These are phyloP conservation scores for Lithophane semibrunnea DNA, from an alignment of 2,888 invertebrate genomes.

Conservation along the genomic window DNA sequence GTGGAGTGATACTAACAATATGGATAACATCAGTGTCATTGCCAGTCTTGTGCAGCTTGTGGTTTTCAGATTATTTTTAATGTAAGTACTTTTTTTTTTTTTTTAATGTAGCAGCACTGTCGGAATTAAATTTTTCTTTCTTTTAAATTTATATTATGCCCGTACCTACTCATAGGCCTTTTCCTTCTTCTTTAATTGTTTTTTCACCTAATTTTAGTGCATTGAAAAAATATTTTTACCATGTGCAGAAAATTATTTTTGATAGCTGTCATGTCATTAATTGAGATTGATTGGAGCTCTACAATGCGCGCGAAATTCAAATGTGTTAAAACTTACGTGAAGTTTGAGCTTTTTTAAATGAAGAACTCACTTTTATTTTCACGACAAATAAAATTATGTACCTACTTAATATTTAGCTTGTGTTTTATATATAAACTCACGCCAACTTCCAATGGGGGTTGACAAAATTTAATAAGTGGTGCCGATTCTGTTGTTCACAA, in stretches of 20 bases:
- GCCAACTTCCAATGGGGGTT: no score
- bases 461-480: no score
- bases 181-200: background rate
- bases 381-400: background rate
- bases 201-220: background rate
- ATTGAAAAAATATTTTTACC: background rate
- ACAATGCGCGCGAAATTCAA: constrained; percentile 7
- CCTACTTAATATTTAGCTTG: no score
- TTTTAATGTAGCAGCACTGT: constrained; percentile 23
- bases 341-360: background rate
- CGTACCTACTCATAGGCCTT: background rate
- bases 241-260: background rate
- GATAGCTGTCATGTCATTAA: constrained; percentile 15
- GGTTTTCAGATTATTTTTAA: constrained; percentile 26
- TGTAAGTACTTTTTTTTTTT: constrained; percentile 42
- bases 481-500: no score
- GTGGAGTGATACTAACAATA: constrained; percentile 24
- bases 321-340: background rate
- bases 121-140: background rate
- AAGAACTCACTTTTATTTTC: background rate
- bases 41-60: constrained; percentile 18
- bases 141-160: background rate
- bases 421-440: no score
- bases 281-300: background rate
- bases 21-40: constrained; percentile 22